Base-by-base conservation (phyloP, 1,140 invertebrate genomes). In the Thaumetopoea pityocampa region DNA sequence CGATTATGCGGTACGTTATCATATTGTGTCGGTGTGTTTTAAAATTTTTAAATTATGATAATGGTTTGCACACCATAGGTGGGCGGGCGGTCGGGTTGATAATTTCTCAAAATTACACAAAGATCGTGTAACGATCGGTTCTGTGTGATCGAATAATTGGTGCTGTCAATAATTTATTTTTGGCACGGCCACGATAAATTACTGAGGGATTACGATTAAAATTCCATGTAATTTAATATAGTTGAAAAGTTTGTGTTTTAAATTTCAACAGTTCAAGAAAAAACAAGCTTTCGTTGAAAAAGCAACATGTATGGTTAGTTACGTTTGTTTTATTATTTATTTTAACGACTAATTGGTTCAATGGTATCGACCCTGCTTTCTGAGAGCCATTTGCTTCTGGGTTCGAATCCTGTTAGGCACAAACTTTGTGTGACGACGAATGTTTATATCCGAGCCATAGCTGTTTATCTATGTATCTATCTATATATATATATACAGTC, bases 1-100 rank as follows among this genome's bases (percentile, higher is more conserved):
- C 73, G 67, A 63, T 61, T 65, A 76, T 79, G n/a, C n/a, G n/a
- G n/a, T n/a, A n/a, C n/a, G n/a, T n/a, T n/a, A n/a, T n/a, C n/a
- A n/a, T n/a, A n/a, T n/a, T 69, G 69, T 70, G 63, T 66, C n/a
- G 60, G 24, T 53, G 48, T 52, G 41, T 54, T 60, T 64, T 58
- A 51, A 48, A 60, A 58, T 55, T 56, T 56, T 63, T 52, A 61
- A 81, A 67, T 78, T 74, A 82, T 77, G 67, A 67, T 74, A 70
- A 78, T 72, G 67, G 62, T 66, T 44, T 53, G 35, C 50, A 28
- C 55, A 34, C 64, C 61, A 60, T 72, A 74, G 52, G 34, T 28
- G 62, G 66, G 28, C 44, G 41, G 44, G 34, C 30, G 62, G 66
- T 32, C 44, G 41, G 44, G 41, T 62, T 52, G 58, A 64, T 62